Percentiles rank a stretch among this genome's conserved stretches.
These are phyloP conservation scores for Pterostichus madidus DNA, from an alignment of 2,888 invertebrate species.

Conservation along the genomic window DNA sequence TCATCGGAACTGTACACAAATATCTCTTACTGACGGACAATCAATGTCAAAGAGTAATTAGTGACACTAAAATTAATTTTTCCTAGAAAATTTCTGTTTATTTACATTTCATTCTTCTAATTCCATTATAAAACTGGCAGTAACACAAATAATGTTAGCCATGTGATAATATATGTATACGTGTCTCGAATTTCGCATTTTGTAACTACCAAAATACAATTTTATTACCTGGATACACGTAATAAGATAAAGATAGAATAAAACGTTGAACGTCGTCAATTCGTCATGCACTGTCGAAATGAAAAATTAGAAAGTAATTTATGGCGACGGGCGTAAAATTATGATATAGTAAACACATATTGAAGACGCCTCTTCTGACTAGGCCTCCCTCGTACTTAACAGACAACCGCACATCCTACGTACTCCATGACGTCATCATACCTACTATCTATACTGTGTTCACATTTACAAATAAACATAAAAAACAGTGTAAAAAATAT, in stretches of 20 bases:
- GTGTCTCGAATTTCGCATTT: too few species aligned
- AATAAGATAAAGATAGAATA: too few species aligned
- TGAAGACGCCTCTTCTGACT: not conserved
- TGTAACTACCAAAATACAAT: too few species aligned
- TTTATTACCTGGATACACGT: too few species aligned
- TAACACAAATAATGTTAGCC: too few species aligned
- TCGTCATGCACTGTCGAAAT: not conserved
- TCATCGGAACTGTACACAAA: not conserved
- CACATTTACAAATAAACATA: too few species aligned
- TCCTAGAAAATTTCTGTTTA: not conserved
- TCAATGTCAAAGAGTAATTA: conserved; percentile 22
- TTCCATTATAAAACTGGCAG: not conserved
- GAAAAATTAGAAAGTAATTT: conserved; percentile 15
- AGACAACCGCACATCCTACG: conserved; percentile 5
- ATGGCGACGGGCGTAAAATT: not conserved
- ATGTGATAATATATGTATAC: too few species aligned
- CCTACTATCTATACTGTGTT: too few species aligned
- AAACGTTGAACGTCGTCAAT: too few species aligned
- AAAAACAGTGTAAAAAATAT: too few species aligned
- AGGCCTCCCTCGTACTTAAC: not conserved
- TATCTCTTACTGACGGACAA: conserved; percentile 15
- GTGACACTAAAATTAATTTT: conserved; percentile 21
- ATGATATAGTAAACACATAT: conserved; percentile 6
- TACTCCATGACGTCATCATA: not conserved
- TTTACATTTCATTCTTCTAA: not conserved